Evolutionary conservation across 2,888 invertebrate genomes (phyloP).

Genomic region (Dynastes maya): DNA sequence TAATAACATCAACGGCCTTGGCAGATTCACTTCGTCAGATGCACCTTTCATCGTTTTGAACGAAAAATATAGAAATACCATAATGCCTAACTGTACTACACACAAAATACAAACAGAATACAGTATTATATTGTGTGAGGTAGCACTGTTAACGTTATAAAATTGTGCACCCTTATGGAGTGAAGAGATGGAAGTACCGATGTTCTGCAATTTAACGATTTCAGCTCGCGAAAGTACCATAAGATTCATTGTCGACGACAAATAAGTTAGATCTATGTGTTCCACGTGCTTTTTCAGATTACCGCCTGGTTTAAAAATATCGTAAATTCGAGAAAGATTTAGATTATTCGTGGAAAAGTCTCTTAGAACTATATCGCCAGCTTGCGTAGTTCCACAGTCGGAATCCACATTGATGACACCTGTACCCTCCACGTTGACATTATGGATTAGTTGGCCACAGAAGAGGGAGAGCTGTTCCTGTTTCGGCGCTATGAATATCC

Average conservation of each 20-base stretch:
- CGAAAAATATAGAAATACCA: background rate
- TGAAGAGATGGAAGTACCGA: background rate
- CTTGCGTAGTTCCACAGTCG: conserved; percentile 2
- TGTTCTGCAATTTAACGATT: conserved; percentile 11
- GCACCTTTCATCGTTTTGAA: background rate
- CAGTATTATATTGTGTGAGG: background rate
- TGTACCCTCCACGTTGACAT: background rate
- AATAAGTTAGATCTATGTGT: background rate
- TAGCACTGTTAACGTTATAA: background rate
- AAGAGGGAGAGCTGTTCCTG: background rate
- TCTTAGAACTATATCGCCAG: background rate
- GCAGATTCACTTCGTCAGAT: background rate
- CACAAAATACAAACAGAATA: conserved; percentile 1
- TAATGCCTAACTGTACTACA: background rate
- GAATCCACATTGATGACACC: conserved; percentile 18
- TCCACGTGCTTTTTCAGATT: conserved; percentile 27
- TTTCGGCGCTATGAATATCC: conserved; percentile 15
- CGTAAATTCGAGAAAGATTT: background rate
- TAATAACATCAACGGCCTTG: too few species aligned
- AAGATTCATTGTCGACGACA: conserved; percentile 8
- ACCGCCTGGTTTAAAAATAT: conserved; percentile 10
- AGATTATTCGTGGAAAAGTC: conserved; percentile 22
- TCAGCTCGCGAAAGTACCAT: conserved; percentile 10
- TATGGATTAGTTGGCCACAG: background rate
- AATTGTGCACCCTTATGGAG: conserved; percentile 7